These are phyloP conservation scores for Triplophysa dalaica DNA, from an alignment of 2,113 vertebrate genomes.

Conservation along the genomic window DNA sequence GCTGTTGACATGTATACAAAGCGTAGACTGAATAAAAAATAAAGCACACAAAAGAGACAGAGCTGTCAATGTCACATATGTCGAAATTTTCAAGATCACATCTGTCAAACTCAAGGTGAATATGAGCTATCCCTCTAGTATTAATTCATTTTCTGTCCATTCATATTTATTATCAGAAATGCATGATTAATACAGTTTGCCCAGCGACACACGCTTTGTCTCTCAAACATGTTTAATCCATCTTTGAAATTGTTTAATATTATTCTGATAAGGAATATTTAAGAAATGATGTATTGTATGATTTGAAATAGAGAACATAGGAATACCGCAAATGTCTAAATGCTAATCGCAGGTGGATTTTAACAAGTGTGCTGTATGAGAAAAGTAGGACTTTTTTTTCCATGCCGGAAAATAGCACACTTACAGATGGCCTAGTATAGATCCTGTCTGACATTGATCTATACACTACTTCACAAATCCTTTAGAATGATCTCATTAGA, in stretches of 20 bases:
- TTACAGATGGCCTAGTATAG: not conserved
- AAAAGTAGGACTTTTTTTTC: no score
- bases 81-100: constrained; percentile 21
- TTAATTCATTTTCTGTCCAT: not conserved
- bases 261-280: not conserved
- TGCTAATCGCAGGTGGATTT: no score
- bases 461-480: not conserved
- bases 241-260: no score
- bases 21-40: constrained; percentile 31
- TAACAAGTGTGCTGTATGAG: no score
- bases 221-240: no score
- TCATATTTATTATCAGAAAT: not conserved
- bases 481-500: not conserved
- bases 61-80: constrained; percentile 36
- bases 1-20: constrained; percentile 36
- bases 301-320: no score
- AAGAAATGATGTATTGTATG: no score
- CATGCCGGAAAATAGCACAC: not conserved
- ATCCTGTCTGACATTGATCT: not conserved
- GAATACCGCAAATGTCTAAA: no score
- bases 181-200: not conserved
- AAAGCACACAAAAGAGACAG: constrained; percentile 5
- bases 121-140: not conserved
- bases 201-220: no score
- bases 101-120: constrained; percentile 34